phyloP scores from a whole-genome alignment of 2,113 vertebrate genomes.

The Pedetes capensis region DNA sequence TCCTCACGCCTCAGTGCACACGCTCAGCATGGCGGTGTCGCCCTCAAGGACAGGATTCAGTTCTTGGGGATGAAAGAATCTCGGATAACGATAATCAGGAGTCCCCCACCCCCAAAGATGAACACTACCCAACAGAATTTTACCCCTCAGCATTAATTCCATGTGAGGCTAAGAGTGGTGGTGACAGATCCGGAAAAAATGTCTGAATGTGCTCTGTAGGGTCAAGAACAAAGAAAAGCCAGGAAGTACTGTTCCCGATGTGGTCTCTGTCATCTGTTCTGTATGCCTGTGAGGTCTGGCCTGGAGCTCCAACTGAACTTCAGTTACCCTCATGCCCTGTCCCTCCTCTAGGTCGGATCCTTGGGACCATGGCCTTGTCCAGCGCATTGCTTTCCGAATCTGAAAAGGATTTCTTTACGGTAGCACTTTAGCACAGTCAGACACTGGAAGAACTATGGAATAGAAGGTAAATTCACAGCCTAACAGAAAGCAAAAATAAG shows the following conservation, averaged over 20 bases:
- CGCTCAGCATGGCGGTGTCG: neutral
- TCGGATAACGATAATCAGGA: neutral
- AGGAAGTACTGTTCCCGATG: neutral
- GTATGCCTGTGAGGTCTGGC: rapidly evolving
- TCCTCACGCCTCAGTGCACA: neutral
- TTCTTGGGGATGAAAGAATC: neutral
- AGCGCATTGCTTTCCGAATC: neutral
- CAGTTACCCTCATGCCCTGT: neutral
- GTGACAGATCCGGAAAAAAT: neutral
- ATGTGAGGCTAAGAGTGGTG: neutral
- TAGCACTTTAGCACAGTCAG: neutral
- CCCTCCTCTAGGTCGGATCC: neutral
- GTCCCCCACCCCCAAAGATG: neutral
- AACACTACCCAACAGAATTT: neutral
- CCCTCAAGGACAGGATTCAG: neutral
- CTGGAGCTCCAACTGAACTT: neutral
- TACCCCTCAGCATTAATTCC: neutral
- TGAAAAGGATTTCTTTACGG: neutral
- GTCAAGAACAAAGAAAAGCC: neutral
- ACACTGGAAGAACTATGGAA: neutral
- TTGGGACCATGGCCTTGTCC: neutral
- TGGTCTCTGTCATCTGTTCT: neutral
- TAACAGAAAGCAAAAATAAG: neutral
- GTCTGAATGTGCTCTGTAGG: neutral
- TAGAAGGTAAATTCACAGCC: neutral